A percentile compares a stretch with the other conserved stretches of the same genome.
Conservation (phyloP, 2,113 vertebrate species). For the Ploceus nigricollis region DNA sequence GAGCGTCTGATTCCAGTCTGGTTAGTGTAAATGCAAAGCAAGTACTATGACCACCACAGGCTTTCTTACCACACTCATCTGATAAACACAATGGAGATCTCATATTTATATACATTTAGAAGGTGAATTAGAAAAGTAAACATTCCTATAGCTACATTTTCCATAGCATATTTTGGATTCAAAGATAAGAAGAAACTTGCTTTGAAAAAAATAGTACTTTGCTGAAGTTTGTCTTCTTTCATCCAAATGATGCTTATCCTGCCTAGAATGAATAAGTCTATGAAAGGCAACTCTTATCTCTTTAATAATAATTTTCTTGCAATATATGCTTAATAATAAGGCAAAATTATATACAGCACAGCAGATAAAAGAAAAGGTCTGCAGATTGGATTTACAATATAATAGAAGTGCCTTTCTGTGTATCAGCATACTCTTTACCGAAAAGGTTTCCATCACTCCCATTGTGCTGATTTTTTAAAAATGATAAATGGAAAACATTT, state of each 20-base stretch:
- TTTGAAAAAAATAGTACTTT: neutral
- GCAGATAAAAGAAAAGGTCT: neutral
- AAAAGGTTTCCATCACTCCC: neutral
- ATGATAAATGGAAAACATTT: neutral
- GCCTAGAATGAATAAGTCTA: neutral
- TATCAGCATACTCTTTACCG: neutral
- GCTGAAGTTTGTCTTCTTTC: neutral
- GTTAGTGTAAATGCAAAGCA: neutral
- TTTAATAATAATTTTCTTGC: conserved; percentile 3
- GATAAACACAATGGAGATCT: neutral
- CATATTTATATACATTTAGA: neutral
- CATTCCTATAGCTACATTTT: neutral
- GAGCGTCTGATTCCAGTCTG: neutral
- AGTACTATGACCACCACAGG: neutral
- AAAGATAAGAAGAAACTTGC: neutral
- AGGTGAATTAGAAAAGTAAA: neutral
- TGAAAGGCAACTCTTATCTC: conserved; percentile 21
- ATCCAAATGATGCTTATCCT: conserved; percentile 11
- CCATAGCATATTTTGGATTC: neutral
- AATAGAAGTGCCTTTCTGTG: neutral
- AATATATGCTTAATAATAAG: neutral
- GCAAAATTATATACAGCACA: neutral
- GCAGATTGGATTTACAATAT: neutral
- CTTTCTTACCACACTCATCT: neutral
- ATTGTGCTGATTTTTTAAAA: neutral